Base-by-base conservation (phyloP, 2,888 invertebrate species). In the Phyto melanocephala region DNA sequence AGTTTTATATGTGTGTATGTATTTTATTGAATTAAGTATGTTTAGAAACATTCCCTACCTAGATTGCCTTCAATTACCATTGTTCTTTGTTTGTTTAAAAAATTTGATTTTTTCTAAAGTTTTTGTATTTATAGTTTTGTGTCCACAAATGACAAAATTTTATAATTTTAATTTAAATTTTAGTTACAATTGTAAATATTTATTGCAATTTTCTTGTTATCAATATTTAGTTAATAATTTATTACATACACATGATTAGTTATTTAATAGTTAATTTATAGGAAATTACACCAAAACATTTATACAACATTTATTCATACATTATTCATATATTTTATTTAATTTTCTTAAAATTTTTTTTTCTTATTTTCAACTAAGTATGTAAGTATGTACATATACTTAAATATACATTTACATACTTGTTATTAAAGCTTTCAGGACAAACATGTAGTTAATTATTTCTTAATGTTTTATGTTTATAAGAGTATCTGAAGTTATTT, bases 31-130 rank as follows among this genome's bases (percentile, higher is more conserved):
- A 28, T 28, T 3, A 3, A 5, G 28, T 5, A 28, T 28, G 28
- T 6, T 5, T 28, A 28, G 3, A 5, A 75, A 81, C 84, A 87
- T 88, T 87, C 86, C 88, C 88, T 88, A 88, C 84, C 88, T 88
- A 88, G 89, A 88, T 89, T 89, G 89, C 89, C 88, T 87, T 89
- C 88, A 86, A 86, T 86, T 89, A 85, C 85, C 85, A 80, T 75
- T 75, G 42, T 77, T 62, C 81, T 60, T 83, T 77, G 65, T 6
- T 37, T 40, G 3, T 42, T n/a, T n/a, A n/a, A n/a, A n/a, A n/a
- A 79, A 22, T 67, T 42, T 52, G n/a, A 13, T 62, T 68, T 62
- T 65, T 67, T 74, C 10, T 47, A 71, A 70, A 72, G 37, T 47
- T 50, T 37, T 56, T 60, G 15, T 50, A 33, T 70, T 24, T 54